phyloP scores from a whole-genome alignment of 2,888 invertebrate genomes.

The Aspidiotus rigidus region DNA sequence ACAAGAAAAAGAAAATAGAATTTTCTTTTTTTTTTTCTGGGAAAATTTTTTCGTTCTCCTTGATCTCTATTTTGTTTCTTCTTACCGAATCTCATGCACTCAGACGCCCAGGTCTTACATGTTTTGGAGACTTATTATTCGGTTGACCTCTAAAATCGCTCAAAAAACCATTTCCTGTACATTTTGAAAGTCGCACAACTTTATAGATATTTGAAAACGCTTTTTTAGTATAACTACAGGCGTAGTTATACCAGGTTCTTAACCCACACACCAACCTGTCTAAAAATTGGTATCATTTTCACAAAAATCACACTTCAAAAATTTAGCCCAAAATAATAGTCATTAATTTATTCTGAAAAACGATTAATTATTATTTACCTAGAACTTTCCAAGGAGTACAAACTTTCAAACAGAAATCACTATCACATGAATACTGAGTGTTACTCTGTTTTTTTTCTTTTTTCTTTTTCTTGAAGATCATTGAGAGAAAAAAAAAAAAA shows the following conservation, averaged over 20 bases:
- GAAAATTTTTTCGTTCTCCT: too few species aligned
- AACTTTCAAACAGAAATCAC: constrained; percentile 5
- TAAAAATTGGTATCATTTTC: not conserved
- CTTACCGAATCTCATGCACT: too few species aligned
- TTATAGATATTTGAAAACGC: too few species aligned
- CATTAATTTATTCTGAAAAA: constrained; percentile 6
- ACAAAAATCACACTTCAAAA: constrained; percentile 11
- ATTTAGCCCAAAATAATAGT: not conserved
- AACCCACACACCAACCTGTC: not conserved
- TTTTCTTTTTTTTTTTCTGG: too few species aligned
- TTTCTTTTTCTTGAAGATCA: not conserved
- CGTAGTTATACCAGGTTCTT: not conserved
- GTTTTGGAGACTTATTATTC: too few species aligned
- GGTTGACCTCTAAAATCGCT: too few species aligned
- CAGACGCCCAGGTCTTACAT: too few species aligned
- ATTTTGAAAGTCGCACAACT: too few species aligned
- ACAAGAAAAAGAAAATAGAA: too few species aligned
- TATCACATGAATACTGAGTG: not conserved
- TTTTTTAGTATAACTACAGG: too few species aligned
- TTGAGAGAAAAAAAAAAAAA: not conserved
- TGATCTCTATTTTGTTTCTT: too few species aligned
- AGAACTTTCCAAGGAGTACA: not conserved
- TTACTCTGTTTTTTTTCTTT: not conserved
- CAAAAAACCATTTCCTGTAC: too few species aligned
- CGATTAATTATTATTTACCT: constrained; percentile 8